Conservation (phyloP, 2,797 vertebrate genomes). For the Emydoidea blandingii region DNA sequence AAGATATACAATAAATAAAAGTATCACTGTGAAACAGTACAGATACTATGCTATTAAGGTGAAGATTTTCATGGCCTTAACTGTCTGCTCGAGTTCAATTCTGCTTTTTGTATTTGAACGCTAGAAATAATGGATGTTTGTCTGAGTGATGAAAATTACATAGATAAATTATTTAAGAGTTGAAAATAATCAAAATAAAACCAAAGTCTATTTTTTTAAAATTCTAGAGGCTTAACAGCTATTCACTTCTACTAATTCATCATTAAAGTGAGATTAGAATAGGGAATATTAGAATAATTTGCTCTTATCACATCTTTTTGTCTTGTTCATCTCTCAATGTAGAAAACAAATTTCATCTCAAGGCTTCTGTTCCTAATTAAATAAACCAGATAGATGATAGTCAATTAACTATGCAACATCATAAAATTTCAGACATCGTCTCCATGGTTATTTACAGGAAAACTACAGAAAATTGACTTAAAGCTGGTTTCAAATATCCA, state of each 20-base stretch:
- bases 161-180: neutral
- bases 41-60: neutral
- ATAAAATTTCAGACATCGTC: neutral
- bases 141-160: neutral
- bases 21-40: slow-evolving; percentile 21
- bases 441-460: neutral
- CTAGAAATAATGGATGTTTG: slow-evolving; percentile 11
- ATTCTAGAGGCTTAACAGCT: neutral
- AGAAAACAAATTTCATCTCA: neutral
- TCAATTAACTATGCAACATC: neutral
- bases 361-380: neutral
- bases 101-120: neutral
- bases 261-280: neutral
- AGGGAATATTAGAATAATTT: neutral
- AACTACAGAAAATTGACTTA: neutral
- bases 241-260: neutral
- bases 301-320: neutral
- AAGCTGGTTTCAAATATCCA: neutral
- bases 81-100: neutral
- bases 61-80: neutral
- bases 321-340: neutral
- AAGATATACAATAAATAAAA: neutral
- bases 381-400: neutral
- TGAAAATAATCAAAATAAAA: neutral
- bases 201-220: neutral